Evolutionary conservation across 2,888 invertebrate species (phyloP).

Genomic region (Spialia ferax): DNA sequence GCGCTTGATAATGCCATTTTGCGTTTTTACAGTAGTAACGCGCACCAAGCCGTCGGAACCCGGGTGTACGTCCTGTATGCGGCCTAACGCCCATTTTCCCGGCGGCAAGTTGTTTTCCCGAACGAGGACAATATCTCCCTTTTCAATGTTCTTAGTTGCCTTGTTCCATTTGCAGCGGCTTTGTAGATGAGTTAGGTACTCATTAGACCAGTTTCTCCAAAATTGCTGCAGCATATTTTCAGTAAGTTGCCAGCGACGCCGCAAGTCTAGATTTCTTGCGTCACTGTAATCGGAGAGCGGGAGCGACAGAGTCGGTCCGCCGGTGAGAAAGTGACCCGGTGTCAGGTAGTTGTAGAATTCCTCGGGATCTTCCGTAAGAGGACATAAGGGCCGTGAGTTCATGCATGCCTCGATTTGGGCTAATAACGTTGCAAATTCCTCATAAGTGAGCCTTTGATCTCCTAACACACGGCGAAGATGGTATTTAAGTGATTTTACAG

Average conservation of each 20-base stretch:
- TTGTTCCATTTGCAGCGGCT: not conserved
- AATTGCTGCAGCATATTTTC: conserved; percentile 10
- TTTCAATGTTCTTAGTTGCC: not conserved
- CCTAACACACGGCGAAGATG: not conserved
- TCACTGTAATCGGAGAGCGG: not conserved
- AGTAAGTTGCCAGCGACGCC: conserved; percentile 1
- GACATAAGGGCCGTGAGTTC: too few relatives aligned
- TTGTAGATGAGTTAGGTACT: conserved; percentile 8
- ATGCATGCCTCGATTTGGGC: too few relatives aligned
- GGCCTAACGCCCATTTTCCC: conserved; percentile 1
- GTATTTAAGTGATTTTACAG: not conserved
- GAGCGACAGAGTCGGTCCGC: not conserved
- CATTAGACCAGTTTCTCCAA: conserved; percentile 6
- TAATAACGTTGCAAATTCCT: too few relatives aligned
- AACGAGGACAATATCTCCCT: not conserved
- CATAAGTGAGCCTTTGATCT: too few relatives aligned
- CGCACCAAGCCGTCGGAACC: not conserved
- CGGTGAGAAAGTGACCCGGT: conserved; percentile 9
- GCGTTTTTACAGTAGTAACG: not conserved
- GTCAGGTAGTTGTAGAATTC: not conserved
- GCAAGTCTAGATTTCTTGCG: not conserved
- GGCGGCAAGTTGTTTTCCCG: conserved; percentile 6
- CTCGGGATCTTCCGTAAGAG: too few relatives aligned
- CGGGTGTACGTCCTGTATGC: not conserved
- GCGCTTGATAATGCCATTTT: not conserved